phyloP scores from a whole-genome alignment of 2,797 vertebrate species.

The Apogon talboti region DNA sequence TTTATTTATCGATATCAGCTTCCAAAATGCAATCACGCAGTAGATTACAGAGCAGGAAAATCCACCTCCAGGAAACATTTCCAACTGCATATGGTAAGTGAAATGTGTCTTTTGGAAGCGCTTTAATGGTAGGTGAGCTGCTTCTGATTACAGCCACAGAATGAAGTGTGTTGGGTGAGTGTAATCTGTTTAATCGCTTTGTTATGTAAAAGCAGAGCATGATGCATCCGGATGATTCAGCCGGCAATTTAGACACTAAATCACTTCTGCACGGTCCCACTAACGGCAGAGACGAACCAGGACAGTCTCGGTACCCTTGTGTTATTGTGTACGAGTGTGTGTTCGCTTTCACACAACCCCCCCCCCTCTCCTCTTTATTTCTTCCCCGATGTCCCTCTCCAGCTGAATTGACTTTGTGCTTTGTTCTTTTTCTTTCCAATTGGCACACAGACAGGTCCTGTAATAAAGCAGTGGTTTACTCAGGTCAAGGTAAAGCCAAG shows the following conservation, averaged over 20 bases:
- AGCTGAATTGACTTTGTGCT: constrained; percentile 53
- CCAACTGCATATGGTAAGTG: background rate
- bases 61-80: background rate
- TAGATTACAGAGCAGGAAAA: background rate
- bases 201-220: constrained; percentile 35
- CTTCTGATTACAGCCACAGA: constrained; percentile 9
- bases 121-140: background rate
- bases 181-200: constrained; percentile 34
- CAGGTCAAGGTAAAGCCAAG: constrained; percentile 64
- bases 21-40: background rate
- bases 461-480: constrained; percentile 54
- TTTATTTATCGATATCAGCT: constrained; percentile 8
- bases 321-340: background rate
- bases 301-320: constrained; percentile 46
- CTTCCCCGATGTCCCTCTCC: constrained; percentile 15
- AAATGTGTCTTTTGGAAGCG: background rate
- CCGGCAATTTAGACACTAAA: constrained; percentile 54
- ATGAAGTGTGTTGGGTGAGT: background rate
- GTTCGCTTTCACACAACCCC: constrained; percentile 1
- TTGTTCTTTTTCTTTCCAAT: constrained; percentile 53
- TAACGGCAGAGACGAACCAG: constrained; percentile 43
- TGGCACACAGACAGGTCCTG: constrained; percentile 48
- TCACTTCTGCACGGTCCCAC: constrained; percentile 53
- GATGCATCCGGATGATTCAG: constrained; percentile 35
- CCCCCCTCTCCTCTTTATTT: too few relatives aligned